Evolutionary conservation across 2,797 vertebrate species (phyloP).

Genomic region (Cirrhinus molitorella): DNA sequence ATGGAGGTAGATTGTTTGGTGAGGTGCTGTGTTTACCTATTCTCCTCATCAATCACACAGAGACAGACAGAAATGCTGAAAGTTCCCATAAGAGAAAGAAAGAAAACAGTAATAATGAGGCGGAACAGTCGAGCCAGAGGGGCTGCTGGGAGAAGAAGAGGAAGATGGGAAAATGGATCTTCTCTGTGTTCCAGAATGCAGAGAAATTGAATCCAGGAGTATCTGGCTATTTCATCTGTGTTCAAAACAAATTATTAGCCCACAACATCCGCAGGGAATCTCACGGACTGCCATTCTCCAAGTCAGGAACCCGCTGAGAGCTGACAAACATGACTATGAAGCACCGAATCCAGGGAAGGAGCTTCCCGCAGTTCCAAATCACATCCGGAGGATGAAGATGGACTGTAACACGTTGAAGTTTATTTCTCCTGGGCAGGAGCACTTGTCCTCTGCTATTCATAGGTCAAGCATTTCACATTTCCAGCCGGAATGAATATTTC

Average conservation of each 20-base stretch:
- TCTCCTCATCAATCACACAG: slow-evolving; percentile 21
- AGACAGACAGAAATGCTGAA: slow-evolving; percentile 13
- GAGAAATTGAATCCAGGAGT: slow-evolving; percentile 46
- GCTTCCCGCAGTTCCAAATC: background rate
- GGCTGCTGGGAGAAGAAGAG: slow-evolving; percentile 8
- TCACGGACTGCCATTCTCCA: background rate
- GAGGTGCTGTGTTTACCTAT: slow-evolving; percentile 16
- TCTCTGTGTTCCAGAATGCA: slow-evolving; percentile 21
- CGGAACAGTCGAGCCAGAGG: background rate
- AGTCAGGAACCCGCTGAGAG: slow-evolving; percentile 18
- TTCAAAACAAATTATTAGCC: slow-evolving; percentile 15
- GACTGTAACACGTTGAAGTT: background rate
- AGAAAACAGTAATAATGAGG: background rate
- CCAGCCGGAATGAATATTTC: background rate
- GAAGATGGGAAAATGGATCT: background rate
- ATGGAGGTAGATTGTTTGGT: slow-evolving; percentile 41
- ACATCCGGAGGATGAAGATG: slow-evolving; percentile 27
- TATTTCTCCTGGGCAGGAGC: slow-evolving; percentile 17
- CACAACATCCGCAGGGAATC: background rate
- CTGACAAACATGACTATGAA: slow-evolving; percentile 11
- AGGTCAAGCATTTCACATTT: slow-evolving; percentile 22
- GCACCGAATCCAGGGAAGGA: slow-evolving; percentile 15
- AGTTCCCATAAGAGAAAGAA: slow-evolving; percentile 4
- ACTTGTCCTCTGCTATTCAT: slow-evolving; percentile 7
- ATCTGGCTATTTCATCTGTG: slow-evolving; percentile 49